phyloP scores from a whole-genome alignment of 2,797 vertebrate genomes.

The Clarias laeviceps region DNA sequence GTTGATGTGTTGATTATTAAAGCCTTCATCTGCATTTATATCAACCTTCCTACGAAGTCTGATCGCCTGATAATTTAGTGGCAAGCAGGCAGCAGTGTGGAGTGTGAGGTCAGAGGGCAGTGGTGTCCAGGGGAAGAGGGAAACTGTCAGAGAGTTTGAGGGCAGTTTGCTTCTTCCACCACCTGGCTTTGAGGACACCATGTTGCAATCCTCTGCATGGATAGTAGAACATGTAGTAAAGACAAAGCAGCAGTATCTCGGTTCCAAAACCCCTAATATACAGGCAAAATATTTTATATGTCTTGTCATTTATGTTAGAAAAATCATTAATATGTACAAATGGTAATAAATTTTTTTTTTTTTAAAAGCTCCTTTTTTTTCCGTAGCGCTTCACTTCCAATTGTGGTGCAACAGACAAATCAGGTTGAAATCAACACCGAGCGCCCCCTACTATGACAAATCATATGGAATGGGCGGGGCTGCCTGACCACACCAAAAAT shows the following conservation, averaged over 20 bases:
- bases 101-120: too few species aligned
- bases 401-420: too few species aligned
- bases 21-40: too few species aligned
- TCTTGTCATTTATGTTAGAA: too few species aligned
- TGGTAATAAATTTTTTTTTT: neutral
- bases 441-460: constrained; percentile 41
- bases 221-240: neutral
- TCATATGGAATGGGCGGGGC: constrained; percentile 39
- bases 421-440: neutral
- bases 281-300: neutral
- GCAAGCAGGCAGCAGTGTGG: too few species aligned
- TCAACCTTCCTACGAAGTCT: too few species aligned
- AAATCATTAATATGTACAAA: neutral
- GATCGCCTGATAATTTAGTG: too few species aligned
- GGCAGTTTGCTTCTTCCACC: too few species aligned
- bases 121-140: too few species aligned
- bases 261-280: too few species aligned
- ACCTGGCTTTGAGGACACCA: neutral
- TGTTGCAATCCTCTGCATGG: neutral
- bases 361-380: neutral
- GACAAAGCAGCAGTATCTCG: neutral
- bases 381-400: neutral
- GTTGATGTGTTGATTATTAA: too few species aligned
- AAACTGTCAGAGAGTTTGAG: too few species aligned
- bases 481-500: constrained; percentile 35